Conservation (phyloP, 2,797 vertebrate genomes). For the Psittacula echo region DNA sequence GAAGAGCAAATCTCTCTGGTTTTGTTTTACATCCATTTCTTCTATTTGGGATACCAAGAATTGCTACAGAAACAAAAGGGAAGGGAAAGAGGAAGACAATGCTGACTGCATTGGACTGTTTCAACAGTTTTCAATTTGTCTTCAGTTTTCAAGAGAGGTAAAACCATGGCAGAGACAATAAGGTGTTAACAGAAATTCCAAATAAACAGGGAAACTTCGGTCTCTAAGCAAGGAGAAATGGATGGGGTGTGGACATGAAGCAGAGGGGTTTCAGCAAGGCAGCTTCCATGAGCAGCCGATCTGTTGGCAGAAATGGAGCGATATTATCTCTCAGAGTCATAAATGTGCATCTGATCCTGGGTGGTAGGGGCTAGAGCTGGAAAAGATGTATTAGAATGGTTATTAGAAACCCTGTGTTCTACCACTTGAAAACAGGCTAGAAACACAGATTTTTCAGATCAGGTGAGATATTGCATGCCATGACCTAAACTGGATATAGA, state of each 20-base stretch:
- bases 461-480: background rate
- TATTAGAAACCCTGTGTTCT: background rate
- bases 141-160: background rate
- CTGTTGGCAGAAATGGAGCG: background rate
- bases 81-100: background rate
- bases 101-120: background rate
- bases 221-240: background rate
- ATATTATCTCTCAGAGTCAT: background rate
- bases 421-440: background rate
- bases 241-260: background rate
- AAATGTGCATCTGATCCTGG: background rate
- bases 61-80: background rate
- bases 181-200: background rate
- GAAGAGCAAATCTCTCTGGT: background rate
- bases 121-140: background rate
- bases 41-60: background rate
- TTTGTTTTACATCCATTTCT: background rate
- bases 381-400: background rate
- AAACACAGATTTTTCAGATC: background rate
- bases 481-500: background rate
- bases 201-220: background rate
- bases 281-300: background rate
- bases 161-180: background rate
- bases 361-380: background rate
- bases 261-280: background rate